Percentiles rank a stretch among this genome's conserved stretches.
Evolutionary conservation across 92 coral and sea anemone species (phyloP).

Genomic region (Parazoanthus swiftii): DNA sequence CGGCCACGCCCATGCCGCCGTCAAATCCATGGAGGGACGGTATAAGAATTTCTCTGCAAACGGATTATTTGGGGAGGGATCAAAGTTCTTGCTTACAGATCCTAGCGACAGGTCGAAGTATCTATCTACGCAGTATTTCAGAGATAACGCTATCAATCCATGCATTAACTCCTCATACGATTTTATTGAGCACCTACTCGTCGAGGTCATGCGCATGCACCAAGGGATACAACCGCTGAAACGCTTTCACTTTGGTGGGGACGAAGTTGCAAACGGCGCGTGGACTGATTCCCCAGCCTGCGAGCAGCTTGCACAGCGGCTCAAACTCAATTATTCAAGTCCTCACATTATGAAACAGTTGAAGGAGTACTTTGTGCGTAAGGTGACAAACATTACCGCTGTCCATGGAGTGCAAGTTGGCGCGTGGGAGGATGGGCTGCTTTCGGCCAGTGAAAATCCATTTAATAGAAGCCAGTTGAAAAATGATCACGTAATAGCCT

Average conservation of each 20-base stretch:
- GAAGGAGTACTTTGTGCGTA: constrained; percentile 64
- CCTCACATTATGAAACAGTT: constrained; percentile 47
- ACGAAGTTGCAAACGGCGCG: constrained; percentile 85
- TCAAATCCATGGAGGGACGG: constrained; percentile 72
- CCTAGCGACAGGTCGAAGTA: constrained; percentile 58
- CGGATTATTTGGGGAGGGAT: constrained; percentile 45
- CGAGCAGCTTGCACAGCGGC: constrained; percentile 41
- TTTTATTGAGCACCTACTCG: constrained; percentile 55
- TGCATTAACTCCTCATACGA: constrained; percentile 69
- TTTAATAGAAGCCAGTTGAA: constrained; percentile 42
- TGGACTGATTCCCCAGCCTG: constrained; percentile 80
- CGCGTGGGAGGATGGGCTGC: constrained; percentile 83
- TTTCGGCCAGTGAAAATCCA: constrained; percentile 40
- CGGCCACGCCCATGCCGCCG: constrained; percentile 84
- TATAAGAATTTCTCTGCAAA: constrained; percentile 39
- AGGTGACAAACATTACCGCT: constrained; percentile 57
- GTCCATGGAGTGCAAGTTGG: constrained; percentile 59
- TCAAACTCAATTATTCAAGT: constrained; percentile 20
- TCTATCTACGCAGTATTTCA: constrained; percentile 70
- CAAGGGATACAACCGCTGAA: constrained; percentile 62
- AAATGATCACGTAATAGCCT: constrained; percentile 51
- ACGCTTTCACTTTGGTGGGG: constrained; percentile 86
- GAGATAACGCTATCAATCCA: constrained; percentile 78
- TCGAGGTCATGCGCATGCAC: constrained; percentile 57
- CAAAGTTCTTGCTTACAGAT: constrained; percentile 62